A percentile compares a stretch with the other conserved stretches of the same genome.
phyloP scores from a whole-genome alignment of 2,888 invertebrate species.

The Labia minor region DNA sequence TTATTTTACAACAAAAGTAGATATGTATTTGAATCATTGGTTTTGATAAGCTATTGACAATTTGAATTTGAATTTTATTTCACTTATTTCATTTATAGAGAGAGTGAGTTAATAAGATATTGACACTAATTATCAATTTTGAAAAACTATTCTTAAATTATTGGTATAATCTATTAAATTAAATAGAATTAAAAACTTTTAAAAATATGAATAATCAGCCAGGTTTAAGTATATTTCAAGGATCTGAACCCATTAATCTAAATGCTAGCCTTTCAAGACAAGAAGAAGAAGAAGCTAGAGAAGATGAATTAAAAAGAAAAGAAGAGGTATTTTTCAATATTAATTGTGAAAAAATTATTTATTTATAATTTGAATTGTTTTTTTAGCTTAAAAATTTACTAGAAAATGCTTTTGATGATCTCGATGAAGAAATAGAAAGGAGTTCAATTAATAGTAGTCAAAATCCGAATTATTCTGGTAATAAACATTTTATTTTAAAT shows the following conservation, averaged over 20 bases:
- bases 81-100: too few species aligned
- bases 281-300: background rate
- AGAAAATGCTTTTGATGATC: conserved; percentile 21
- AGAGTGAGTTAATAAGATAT: too few species aligned
- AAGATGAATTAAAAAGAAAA: conserved; percentile 5
- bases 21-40: too few species aligned
- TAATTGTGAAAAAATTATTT: too few species aligned
- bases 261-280: background rate
- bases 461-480: background rate
- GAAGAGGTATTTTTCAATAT: background rate
- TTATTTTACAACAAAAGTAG: too few species aligned
- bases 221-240: background rate
- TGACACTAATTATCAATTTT: too few species aligned
- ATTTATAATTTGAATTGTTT: background rate
- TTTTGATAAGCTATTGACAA: too few species aligned
- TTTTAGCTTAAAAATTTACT: conserved; percentile 19
- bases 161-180: too few species aligned
- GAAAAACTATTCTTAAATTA: too few species aligned
- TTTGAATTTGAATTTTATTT: too few species aligned
- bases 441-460: conserved; percentile 13
- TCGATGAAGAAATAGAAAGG: conserved; percentile 19
- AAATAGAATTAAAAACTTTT: too few species aligned
- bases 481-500: background rate
- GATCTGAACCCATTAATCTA: background rate
- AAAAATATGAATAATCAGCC: background rate